A percentile compares a stretch with the other conserved stretches of the same genome.
Evolutionary conservation across 2,113 vertebrate genomes (phyloP).

Genomic region (Pygoscelis antarcticus): DNA sequence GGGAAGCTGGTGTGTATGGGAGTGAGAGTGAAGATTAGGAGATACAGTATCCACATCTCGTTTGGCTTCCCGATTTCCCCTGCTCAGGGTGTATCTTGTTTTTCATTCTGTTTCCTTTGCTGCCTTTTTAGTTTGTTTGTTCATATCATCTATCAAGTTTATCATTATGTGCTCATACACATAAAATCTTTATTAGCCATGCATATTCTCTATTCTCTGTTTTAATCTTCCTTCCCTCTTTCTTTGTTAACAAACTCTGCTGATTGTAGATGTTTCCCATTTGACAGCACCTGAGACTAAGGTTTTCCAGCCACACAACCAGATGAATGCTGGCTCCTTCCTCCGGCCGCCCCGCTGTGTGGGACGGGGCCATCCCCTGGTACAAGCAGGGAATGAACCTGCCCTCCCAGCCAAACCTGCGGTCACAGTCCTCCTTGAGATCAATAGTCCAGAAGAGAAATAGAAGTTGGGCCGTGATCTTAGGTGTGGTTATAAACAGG

Average conservation of each 20-base stretch:
- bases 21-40: rapidly evolving
- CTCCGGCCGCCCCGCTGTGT: rapidly evolving
- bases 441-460: not conserved
- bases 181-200: constrained; percentile 50
- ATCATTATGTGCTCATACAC: not conserved
- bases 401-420: not conserved
- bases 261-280: constrained; percentile 13
- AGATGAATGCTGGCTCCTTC: not conserved
- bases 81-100: not conserved
- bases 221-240: constrained; percentile 45
- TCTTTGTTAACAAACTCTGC: constrained; percentile 15
- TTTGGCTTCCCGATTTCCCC: not conserved
- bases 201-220: constrained; percentile 6
- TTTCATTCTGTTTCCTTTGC: not conserved
- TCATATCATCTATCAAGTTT: constrained; percentile 22
- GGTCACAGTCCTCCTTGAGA: not conserved
- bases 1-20: not conserved
- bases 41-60: rapidly evolving
- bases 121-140: not conserved
- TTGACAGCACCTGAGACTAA: constrained; percentile 5
- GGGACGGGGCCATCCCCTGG: not conserved
- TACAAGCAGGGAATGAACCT: not conserved
- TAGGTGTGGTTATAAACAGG: not conserved
- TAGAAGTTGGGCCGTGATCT: not conserved
- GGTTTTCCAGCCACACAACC: not conserved